Evolutionary conservation across 2,797 vertebrate species (phyloP).

Genomic region (Nannoperca australis): DNA sequence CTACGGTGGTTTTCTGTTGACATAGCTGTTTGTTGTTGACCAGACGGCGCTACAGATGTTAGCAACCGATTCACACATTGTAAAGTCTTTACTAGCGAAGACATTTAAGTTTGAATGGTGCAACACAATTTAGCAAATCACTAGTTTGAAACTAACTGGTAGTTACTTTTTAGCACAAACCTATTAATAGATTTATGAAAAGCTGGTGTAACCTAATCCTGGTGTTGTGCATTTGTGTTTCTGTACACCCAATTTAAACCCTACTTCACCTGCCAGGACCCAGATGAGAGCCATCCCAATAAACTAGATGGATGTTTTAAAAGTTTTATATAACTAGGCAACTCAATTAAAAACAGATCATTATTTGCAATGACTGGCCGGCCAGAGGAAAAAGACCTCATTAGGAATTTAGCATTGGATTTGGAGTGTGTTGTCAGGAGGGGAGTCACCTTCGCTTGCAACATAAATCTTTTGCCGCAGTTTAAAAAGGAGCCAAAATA

Average conservation of each 20-base stretch:
- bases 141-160: not conserved
- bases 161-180: not conserved
- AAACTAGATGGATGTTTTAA: conserved; percentile 35
- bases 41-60: not conserved
- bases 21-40: not conserved
- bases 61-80: not conserved
- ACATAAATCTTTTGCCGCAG: not conserved
- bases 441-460: conserved; percentile 24
- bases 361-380: conserved; percentile 30
- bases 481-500: not conserved
- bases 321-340: conserved; percentile 29
- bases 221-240: not conserved
- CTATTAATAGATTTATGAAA: not conserved
- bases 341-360: conserved; percentile 31
- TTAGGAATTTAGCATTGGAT: conserved; percentile 27
- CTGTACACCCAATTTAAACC: not conserved
- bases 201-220: not conserved
- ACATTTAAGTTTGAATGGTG: not conserved
- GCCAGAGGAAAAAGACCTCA: not conserved
- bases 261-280: conserved; percentile 8
- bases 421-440: conserved; percentile 1
- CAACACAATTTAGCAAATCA: not conserved
- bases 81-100: not conserved
- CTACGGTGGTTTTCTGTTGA: not conserved
- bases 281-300: conserved; percentile 9